Conservation (phyloP, 2,888 invertebrate genomes). For the Netelia virgata region DNA sequence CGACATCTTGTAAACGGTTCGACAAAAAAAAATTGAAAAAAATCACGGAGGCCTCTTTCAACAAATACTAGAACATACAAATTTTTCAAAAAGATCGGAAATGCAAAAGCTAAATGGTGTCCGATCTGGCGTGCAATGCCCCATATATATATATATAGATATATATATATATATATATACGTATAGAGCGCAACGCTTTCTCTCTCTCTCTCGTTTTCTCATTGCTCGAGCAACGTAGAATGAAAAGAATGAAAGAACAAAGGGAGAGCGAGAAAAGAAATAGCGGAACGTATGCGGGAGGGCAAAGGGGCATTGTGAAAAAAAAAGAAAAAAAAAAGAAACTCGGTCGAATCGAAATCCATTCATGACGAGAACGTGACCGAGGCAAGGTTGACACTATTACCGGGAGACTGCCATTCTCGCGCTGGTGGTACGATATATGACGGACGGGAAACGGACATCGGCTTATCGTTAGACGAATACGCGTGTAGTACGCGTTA, state of each 20-base stretch:
- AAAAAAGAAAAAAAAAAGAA: constrained; percentile 56
- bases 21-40: no score
- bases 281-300: constrained; percentile 20
- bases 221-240: constrained; percentile 32
- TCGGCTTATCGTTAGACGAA: constrained; percentile 6
- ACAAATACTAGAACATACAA: no score
- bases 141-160: no score
- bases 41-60: no score
- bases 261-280: constrained; percentile 38
- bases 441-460: constrained; percentile 55
- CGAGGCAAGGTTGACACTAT: constrained; percentile 78
- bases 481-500: not conserved
- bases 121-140: no score
- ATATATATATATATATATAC: constrained; percentile 11
- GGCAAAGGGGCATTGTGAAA: not conserved
- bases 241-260: constrained; percentile 62
- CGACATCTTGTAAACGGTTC: no score
- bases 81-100: no score
- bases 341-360: constrained; percentile 74
- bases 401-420: constrained; percentile 70
- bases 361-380: constrained; percentile 82
- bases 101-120: no score
- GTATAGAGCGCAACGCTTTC: constrained; percentile 14
- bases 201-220: constrained; percentile 20
- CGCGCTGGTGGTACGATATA: constrained; percentile 58